phyloP scores from a whole-genome alignment of 2,888 invertebrate genomes.

The Macrosoma leucophasiata region DNA sequence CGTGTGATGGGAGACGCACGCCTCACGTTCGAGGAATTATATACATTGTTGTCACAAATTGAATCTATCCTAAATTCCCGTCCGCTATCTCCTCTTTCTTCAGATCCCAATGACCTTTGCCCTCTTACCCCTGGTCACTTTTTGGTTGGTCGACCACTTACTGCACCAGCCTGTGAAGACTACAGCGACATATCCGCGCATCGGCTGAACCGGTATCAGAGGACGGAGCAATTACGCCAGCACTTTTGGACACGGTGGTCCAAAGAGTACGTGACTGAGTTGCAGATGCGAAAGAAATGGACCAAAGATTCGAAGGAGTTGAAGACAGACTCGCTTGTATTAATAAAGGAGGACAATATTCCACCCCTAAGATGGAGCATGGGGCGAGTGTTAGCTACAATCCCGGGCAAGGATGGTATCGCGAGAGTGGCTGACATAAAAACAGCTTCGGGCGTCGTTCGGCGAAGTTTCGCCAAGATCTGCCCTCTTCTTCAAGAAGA shows the following conservation, averaged over 20 bases:
- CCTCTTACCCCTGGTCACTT: constrained; percentile 36
- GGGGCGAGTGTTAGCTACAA: too few species aligned
- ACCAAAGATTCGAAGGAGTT: too few species aligned
- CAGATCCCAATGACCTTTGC: constrained; percentile 24
- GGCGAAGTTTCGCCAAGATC: too few species aligned
- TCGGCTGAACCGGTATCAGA: constrained; percentile 15
- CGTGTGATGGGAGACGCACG: constrained; percentile 17
- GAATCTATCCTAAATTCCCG: constrained; percentile 29
- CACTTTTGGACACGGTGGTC: constrained; percentile 28
- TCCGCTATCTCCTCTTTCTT: constrained; percentile 23
- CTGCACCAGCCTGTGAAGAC: constrained; percentile 14
- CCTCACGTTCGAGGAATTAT: constrained; percentile 24
- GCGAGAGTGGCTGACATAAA: too few species aligned
- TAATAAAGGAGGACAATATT: too few species aligned
- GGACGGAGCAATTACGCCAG: constrained; percentile 26
- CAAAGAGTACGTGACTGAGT: constrained; percentile 22
- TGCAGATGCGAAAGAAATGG: constrained; percentile 30
- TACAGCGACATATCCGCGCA: too few species aligned
- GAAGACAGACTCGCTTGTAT: too few species aligned
- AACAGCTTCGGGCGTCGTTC: too few species aligned
- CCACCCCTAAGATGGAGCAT: too few species aligned
- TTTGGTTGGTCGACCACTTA: constrained; percentile 22
- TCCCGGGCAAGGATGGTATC: too few species aligned
- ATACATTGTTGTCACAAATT: constrained; percentile 24
- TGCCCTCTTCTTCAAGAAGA: too few species aligned